Conservation (phyloP, 2,113 vertebrate genomes). For the Tapirus terrestris region DNA sequence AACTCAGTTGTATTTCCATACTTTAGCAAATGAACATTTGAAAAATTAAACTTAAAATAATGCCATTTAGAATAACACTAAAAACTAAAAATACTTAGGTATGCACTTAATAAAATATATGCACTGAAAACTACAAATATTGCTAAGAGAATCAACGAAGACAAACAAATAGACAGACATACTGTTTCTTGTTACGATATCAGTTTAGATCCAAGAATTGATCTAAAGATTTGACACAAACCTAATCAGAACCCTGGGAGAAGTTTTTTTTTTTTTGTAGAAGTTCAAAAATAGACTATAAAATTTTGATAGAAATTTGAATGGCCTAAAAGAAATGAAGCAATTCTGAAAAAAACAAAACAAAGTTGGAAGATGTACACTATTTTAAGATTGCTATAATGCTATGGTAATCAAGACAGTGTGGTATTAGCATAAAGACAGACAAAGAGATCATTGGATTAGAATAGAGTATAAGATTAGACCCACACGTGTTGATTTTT, state of each 20-base stretch:
- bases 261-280: background rate
- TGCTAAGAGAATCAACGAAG: background rate
- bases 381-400: background rate
- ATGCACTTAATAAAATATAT: background rate
- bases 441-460: background rate
- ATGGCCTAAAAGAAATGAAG: background rate
- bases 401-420: background rate
- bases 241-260: background rate
- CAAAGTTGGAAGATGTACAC: background rate
- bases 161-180: background rate
- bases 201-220: background rate
- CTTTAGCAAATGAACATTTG: background rate
- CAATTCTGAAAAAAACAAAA: background rate
- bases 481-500: background rate
- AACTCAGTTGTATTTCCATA: background rate
- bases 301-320: background rate
- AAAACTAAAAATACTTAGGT: background rate
- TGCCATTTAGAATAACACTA: background rate
- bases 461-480: background rate
- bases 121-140: background rate
- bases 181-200: background rate
- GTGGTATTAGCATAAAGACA: background rate
- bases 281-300: background rate
- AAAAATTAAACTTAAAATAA: background rate
- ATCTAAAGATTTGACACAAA: background rate